These are phyloP conservation scores for Halesus radiatus DNA, from an alignment of 1,140 invertebrate genomes.

Conservation along the genomic window DNA sequence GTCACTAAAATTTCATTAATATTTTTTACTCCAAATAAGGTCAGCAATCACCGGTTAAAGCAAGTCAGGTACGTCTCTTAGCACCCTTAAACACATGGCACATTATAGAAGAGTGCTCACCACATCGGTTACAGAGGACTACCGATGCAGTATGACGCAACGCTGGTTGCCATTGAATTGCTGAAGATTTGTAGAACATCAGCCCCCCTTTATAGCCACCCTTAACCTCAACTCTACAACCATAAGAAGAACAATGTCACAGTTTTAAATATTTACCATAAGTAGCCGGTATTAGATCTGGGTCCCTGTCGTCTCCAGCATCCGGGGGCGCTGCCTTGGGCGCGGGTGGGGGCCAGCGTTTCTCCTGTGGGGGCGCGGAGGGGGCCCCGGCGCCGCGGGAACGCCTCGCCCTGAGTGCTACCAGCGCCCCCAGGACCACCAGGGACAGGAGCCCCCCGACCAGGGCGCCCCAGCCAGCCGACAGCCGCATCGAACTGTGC, in stretches of 20 bases:
- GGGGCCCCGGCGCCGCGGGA: constrained; percentile 14
- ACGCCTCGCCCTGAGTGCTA: constrained; percentile 8
- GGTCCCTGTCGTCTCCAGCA: constrained; percentile 69
- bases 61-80: too few relatives aligned
- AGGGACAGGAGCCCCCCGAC: constrained; percentile 48
- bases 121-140: too few relatives aligned
- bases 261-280: constrained; percentile 71
- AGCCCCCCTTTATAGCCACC: neutral
- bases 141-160: too few relatives aligned
- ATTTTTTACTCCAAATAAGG: too few relatives aligned
- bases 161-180: neutral
- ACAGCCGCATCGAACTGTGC: constrained; percentile 27
- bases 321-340: constrained; percentile 7
- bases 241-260: neutral
- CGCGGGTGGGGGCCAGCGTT: constrained; percentile 26
- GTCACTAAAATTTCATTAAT: too few relatives aligned
- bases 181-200: neutral
- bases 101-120: too few relatives aligned
- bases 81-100: too few relatives aligned
- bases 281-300: constrained; percentile 81
- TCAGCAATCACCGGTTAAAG: too few relatives aligned
- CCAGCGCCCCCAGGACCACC: constrained; percentile 23
- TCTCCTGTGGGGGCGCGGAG: neutral
- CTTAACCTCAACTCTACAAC: too few relatives aligned
- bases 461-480: constrained; percentile 44